Conservation (phyloP, 2,797 vertebrate genomes). For the Bradypodion ventrale region DNA sequence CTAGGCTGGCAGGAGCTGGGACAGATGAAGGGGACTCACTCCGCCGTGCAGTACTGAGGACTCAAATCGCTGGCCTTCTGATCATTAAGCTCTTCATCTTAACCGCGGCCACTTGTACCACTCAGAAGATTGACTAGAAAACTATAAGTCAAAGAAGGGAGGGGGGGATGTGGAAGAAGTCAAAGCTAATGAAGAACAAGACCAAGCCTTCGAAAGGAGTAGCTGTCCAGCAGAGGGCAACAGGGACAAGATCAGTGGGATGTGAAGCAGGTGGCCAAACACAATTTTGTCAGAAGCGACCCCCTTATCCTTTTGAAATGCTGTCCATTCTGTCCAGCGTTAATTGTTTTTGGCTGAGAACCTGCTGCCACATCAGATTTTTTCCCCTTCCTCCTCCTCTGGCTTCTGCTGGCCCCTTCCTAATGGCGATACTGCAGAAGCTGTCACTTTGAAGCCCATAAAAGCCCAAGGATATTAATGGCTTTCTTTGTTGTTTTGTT, state of each 20-base stretch:
- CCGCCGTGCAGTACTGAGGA: no score
- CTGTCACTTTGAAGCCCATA: background rate
- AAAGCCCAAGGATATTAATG: conserved; percentile 26
- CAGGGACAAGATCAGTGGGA: background rate
- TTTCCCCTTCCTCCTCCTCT: background rate
- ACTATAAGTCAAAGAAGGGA: background rate
- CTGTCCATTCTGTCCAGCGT: background rate
- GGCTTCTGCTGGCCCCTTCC: background rate
- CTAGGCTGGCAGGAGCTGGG: no score
- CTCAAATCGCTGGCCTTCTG: no score
- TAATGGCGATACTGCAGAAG: background rate
- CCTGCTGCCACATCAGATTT: conserved; percentile 10
- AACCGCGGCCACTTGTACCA: background rate
- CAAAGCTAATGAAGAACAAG: background rate
- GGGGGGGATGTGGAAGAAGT: background rate
- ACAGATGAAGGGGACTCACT: no score
- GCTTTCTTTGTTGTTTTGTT: conserved; percentile 15
- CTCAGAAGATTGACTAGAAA: background rate
- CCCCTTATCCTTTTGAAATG: background rate
- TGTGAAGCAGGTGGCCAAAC: conserved; percentile 21
- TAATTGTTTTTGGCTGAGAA: conserved; percentile 13
- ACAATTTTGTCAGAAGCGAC: background rate
- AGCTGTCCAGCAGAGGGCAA: background rate
- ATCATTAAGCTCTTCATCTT: no score
- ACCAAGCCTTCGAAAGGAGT: background rate